Conservation (phyloP, 2,113 vertebrate species). For the Cyphomyrus discorhynchus region DNA sequence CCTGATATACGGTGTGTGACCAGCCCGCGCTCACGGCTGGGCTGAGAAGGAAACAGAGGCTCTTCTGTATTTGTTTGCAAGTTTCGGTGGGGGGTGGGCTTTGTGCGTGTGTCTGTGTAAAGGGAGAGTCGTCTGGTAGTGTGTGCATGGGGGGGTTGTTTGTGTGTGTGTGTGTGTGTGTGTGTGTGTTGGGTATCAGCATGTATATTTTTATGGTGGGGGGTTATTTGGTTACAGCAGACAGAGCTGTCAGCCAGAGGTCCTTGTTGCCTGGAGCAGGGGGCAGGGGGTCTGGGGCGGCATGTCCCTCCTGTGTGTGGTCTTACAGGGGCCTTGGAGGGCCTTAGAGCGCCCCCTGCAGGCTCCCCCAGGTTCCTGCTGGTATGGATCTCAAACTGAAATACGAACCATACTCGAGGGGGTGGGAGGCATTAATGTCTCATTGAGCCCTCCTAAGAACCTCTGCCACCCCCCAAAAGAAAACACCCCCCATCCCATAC, state of each 20-base stretch:
- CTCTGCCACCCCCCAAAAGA: background rate
- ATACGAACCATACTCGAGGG: constrained; percentile 71
- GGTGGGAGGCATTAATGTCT: constrained; percentile 28
- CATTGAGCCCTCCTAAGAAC: background rate
- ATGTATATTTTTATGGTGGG: background rate
- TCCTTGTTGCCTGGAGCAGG: constrained; percentile 71
- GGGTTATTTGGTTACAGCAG: background rate
- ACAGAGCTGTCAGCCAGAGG: constrained; percentile 66
- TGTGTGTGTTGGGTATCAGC: background rate
- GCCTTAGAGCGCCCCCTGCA: background rate
- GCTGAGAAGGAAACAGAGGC: constrained; percentile 53
- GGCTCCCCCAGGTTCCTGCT: constrained; percentile 64
- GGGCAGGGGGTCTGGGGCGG: constrained; percentile 72
- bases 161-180: background rate
- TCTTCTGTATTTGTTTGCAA: constrained; percentile 12
- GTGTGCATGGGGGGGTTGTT: background rate
- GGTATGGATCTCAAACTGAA: constrained; percentile 85
- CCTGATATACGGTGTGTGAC: constrained; percentile 97
- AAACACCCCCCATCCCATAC: background rate
- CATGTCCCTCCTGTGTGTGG: constrained; percentile 46
- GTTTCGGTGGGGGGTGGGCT: background rate
- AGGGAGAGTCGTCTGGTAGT: background rate
- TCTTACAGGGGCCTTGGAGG: constrained; percentile 41
- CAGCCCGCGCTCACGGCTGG: constrained; percentile 77
- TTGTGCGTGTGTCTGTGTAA: background rate